Base-by-base conservation (phyloP, 2,797 vertebrate species). In the Microcaecilia unicolor region DNA sequence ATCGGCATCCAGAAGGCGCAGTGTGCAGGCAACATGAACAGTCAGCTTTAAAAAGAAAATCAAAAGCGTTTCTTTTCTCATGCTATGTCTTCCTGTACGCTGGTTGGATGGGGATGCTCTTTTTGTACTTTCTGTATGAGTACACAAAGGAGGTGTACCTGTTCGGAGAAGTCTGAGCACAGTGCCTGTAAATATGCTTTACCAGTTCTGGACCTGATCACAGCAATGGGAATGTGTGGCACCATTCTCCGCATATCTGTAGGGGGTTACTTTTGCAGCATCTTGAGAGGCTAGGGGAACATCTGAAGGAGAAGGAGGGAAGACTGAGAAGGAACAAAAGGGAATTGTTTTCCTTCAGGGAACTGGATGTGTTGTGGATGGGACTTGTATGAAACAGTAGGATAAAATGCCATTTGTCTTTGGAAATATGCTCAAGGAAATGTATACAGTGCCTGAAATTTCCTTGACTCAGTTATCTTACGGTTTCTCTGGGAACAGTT, bases 1-100 rank as follows among this genome's bases (percentile, higher is more conserved):
- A 69, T 53, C 85, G 85, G 78, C 79, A 84, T 84, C 81, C 84
- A 81, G 86, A 85, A 90, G 84, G 84, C 80, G 80, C 64, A 66
- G 83, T 76, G 83, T 76, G 54, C 55, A 48, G 74, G 58, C 60
- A 81, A 76, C 82, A 71, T n/a, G n/a, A 33, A 33, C 36, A 19
- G 27, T 26, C 39, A 24, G 29, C 27, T n/a, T 33, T 33, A 38
- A 33, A n/a, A 43, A 29, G 18, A 20, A 43, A 32, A 22, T 40
- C 25, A 40, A 26, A 43, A 31, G 24, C 25, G 17, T 28, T 43
- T 37, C 28, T 53, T 47, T 51, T 46, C 32, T 32, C 34, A 10
- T 18, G n/a, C 48, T 36, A 64, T 39, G 27, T 38, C 34, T 42
- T 28, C 67, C 58, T 62, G 25, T 23, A 31, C 18, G 21, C 28